phyloP scores from a whole-genome alignment of 2,888 invertebrate genomes.

The Melolontha melolontha region DNA sequence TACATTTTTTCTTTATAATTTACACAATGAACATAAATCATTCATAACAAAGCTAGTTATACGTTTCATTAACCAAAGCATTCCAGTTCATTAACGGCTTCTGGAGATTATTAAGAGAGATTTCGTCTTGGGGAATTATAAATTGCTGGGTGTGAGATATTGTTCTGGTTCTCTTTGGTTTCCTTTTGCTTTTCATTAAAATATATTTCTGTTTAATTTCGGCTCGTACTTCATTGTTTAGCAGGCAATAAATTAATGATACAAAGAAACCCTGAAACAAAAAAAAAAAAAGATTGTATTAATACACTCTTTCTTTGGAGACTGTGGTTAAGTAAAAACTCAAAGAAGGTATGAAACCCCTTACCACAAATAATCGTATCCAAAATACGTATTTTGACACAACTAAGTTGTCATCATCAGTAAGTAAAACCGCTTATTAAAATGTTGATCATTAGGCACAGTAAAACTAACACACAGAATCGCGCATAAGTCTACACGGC shows the following conservation, averaged over 20 bases:
- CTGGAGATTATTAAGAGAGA: conserved; percentile 17
- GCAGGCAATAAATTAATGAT: conserved; percentile 73
- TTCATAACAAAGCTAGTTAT: not conserved
- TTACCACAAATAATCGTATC: too few relatives aligned
- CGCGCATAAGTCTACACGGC: too few relatives aligned
- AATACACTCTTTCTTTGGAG: too few relatives aligned
- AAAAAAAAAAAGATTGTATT: too few relatives aligned
- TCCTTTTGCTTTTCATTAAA: conserved; percentile 48
- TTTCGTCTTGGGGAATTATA: conserved; percentile 50
- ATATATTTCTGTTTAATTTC: conserved; percentile 63
- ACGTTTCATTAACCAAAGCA: conserved; percentile 4
- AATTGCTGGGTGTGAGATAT: conserved; percentile 53
- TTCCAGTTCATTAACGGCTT: conserved; percentile 35
- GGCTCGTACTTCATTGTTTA: conserved; percentile 72
- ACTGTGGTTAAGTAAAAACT: too few relatives aligned
- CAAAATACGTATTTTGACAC: too few relatives aligned
- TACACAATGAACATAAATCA: not conserved
- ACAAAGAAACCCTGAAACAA: conserved; percentile 72
- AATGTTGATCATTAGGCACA: too few relatives aligned
- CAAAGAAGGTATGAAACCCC: too few relatives aligned
- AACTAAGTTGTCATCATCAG: too few relatives aligned
- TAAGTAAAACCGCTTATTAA: too few relatives aligned
- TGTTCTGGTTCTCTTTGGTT: conserved; percentile 49
- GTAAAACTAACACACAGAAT: too few relatives aligned
- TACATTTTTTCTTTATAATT: conserved; percentile 31